Evolutionary conservation across 2,797 vertebrate genomes (phyloP).

Genomic region (Manis pentadactyla): DNA sequence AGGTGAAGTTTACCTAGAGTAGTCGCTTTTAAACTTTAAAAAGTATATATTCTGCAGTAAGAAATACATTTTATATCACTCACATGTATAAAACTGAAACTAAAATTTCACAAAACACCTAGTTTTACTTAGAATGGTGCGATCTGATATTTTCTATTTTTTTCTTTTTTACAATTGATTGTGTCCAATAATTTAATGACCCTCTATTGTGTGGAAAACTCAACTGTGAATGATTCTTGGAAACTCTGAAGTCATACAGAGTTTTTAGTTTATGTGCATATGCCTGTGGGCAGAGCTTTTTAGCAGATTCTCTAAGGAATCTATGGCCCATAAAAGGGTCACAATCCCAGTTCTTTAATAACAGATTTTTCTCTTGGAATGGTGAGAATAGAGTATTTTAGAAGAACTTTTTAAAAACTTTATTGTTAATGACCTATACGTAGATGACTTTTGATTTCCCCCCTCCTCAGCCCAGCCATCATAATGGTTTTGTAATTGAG

Average conservation of each 20-base stretch:
- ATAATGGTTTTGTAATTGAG: neutral
- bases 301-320: neutral
- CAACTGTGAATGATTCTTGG: neutral
- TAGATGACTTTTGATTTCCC: neutral
- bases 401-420: neutral
- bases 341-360: neutral
- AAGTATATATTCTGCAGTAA: neutral
- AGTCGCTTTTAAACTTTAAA: neutral
- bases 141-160: conserved; percentile 24
- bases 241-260: neutral
- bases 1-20: neutral
- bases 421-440: neutral
- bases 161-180: neutral
- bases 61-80: neutral
- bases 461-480: neutral
- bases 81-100: neutral
- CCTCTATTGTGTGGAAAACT: neutral
- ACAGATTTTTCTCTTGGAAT: neutral
- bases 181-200: neutral
- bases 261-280: neutral
- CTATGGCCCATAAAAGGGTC: neutral
- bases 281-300: neutral
- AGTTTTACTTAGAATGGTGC: neutral
- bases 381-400: neutral
- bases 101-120: neutral